phyloP scores from a whole-genome alignment of 2,113 vertebrate genomes.

The Periophthalmus modestus region DNA sequence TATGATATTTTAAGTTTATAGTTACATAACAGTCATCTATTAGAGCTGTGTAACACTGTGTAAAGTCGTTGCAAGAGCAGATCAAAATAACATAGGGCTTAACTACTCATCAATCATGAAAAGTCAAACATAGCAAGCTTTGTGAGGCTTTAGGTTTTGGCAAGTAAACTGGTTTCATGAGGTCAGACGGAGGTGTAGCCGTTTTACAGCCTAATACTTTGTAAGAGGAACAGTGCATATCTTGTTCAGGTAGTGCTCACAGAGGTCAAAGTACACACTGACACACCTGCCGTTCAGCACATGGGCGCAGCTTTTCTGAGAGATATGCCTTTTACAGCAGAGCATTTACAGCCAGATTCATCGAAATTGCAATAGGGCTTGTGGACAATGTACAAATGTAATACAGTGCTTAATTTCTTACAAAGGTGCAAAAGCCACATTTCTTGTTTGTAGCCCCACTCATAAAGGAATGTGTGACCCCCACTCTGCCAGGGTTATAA shows the following conservation, averaged over 20 bases:
- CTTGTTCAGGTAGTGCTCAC: conserved; percentile 14
- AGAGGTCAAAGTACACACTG: conserved; percentile 42
- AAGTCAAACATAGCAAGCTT: background rate
- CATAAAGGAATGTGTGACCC: too few relatives aligned
- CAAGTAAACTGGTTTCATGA: background rate
- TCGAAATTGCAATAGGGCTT: too few relatives aligned
- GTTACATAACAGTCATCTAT: background rate
- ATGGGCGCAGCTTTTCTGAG: background rate
- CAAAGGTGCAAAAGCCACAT: too few relatives aligned
- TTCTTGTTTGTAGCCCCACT: too few relatives aligned
- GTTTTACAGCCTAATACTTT: conserved; percentile 22
- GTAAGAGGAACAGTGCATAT: conserved; percentile 5
- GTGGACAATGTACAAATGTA: too few relatives aligned
- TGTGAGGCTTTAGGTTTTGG: background rate
- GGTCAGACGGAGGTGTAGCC: background rate
- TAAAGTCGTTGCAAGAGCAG: background rate
- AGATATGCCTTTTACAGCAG: background rate
- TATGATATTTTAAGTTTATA: background rate
- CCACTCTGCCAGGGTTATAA: too few relatives aligned
- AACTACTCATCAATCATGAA: conserved; percentile 16
- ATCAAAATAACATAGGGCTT: background rate
- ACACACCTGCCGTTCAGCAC: conserved; percentile 24
- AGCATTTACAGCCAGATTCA: too few relatives aligned
- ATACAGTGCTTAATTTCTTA: too few relatives aligned
- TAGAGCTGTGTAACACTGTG: background rate